Conservation (phyloP, 1,140 invertebrate genomes). For the Aphaenogaster rudis region DNA sequence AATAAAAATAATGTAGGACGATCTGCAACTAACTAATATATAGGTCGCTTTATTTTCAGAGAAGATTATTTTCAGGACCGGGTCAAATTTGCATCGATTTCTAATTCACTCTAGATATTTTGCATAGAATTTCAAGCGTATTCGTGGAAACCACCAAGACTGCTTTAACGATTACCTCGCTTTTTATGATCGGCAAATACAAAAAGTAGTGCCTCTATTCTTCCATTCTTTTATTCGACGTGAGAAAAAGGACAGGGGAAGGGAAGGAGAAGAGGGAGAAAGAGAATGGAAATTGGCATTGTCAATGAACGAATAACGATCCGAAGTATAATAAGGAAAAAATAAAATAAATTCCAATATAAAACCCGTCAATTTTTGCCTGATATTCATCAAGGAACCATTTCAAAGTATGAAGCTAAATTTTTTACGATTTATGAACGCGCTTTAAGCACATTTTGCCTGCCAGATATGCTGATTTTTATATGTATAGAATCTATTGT, state of each 20-base stretch:
- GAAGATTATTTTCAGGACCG: neutral
- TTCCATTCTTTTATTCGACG: constrained; percentile 32
- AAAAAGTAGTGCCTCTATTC: constrained; percentile 39
- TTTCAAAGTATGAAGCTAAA: neutral
- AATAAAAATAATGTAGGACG: constrained; percentile 19
- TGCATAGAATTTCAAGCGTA: constrained; percentile 23
- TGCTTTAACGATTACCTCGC: constrained; percentile 46
- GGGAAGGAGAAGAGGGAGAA: neutral
- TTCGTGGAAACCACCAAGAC: constrained; percentile 26
- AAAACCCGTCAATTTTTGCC: constrained; percentile 24
- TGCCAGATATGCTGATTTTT: neutral
- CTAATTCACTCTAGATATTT: constrained; percentile 41
- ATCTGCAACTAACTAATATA: neutral
- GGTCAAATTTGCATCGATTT: constrained; percentile 44
- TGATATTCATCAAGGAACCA: constrained; percentile 22
- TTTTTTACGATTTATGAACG: neutral
- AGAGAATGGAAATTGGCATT: constrained; percentile 48
- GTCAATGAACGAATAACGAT: constrained; percentile 49
- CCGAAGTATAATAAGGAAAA: neutral
- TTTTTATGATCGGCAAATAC: constrained; percentile 49
- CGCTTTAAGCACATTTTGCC: neutral
- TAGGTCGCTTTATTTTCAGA: neutral
- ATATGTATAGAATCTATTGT: neutral
- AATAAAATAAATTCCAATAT: constrained; percentile 34
- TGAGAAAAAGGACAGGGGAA: neutral